These are phyloP conservation scores for Cynoglossus semilaevis DNA, from an alignment of 2,113 vertebrate species.

Conservation along the genomic window DNA sequence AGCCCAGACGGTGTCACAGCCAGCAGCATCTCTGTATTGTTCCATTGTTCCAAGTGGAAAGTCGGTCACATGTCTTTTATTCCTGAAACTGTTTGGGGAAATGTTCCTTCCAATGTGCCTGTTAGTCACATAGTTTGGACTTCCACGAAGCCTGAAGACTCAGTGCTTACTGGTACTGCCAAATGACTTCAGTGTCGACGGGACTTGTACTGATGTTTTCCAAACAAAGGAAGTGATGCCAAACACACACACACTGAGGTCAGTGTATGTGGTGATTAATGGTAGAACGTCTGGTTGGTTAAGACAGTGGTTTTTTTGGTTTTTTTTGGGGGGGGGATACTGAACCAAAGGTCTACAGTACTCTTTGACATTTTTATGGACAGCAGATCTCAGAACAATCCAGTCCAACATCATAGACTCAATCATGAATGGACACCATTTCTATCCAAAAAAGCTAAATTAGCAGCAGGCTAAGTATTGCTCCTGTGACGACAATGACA, in stretches of 20 bases:
- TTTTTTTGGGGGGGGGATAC: no score
- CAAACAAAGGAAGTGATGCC: constrained; percentile 11
- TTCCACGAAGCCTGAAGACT: neutral
- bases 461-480: neutral
- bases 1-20: neutral
- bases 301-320: no score
- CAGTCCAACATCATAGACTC: neutral
- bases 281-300: neutral
- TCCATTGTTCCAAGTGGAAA: constrained; percentile 26
- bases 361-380: neutral
- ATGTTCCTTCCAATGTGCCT: neutral
- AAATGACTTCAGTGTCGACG: constrained; percentile 9
- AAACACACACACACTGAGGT: neutral
- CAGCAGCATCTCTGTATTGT: neutral
- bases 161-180: constrained; percentile 2
- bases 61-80: constrained; percentile 33
- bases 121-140: constrained; percentile 35
- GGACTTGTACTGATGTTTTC: neutral
- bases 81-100: constrained; percentile 29
- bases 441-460: neutral
- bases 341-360: neutral
- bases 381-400: neutral
- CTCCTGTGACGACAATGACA: neutral
- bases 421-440: neutral
- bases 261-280: neutral